phyloP scores from a whole-genome alignment of 2,113 vertebrate genomes.

The Orycteropus afer region DNA sequence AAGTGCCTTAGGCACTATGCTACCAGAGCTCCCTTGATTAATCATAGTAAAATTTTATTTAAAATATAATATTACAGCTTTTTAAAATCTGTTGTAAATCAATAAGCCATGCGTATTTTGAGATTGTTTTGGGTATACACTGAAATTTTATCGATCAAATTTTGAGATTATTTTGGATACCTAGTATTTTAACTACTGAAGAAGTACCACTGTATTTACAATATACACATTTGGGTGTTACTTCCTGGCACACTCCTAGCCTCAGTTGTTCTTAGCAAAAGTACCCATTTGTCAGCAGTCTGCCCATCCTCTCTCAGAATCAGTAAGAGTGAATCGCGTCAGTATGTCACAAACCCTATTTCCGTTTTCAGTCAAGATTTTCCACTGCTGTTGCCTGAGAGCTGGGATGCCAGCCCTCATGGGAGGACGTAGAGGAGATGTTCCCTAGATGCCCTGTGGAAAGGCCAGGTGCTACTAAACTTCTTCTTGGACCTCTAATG shows the following conservation, averaged over 20 bases:
- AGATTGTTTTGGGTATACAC: not conserved
- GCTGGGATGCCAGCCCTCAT: accelerated
- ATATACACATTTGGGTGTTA: not conserved
- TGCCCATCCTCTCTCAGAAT: not conserved
- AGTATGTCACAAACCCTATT: not conserved
- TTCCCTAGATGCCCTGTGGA: no score
- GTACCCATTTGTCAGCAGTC: not conserved
- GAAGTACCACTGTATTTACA: not conserved
- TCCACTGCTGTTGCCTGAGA: not conserved
- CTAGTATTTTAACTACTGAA: not conserved
- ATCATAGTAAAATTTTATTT: not conserved
- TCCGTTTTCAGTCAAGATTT: not conserved
- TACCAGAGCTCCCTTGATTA: no score
- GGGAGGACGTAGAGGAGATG: not conserved
- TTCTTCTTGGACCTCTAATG: no score
- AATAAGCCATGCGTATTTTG: not conserved
- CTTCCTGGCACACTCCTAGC: not conserved
- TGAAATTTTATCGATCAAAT: no score
- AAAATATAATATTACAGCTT: not conserved
- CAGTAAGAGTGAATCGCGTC: not conserved
- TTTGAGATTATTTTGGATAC: not conserved
- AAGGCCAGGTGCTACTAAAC: not conserved
- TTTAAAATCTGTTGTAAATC: not conserved
- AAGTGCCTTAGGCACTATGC: no score
- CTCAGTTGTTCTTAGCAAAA: not conserved